A percentile compares a stretch with the other conserved stretches of the same genome.
These are phyloP conservation scores for Hofmannophila pseudospretella DNA, from an alignment of 2,888 invertebrate species.

Conservation along the genomic window DNA sequence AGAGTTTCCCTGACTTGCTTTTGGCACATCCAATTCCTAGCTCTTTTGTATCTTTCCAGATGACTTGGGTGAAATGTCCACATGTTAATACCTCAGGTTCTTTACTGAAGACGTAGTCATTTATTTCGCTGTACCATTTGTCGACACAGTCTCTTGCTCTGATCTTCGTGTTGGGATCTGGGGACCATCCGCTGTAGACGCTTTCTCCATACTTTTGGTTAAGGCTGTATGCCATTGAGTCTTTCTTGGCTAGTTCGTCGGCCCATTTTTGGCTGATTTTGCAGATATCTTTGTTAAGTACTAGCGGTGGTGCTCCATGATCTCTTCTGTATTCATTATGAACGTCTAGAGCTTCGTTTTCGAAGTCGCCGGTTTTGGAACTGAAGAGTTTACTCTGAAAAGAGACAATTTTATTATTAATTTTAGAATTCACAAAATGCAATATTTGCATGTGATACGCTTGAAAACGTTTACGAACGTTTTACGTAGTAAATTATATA, in stretches of 20 bases:
- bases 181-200: constrained; percentile 83
- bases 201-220: constrained; percentile 83
- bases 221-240: constrained; percentile 81
- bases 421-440: too few species aligned
- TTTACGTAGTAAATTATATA: too few species aligned
- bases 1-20: constrained; percentile 86
- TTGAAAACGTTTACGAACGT: too few species aligned
- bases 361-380: constrained; percentile 57
- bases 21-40: constrained; percentile 87
- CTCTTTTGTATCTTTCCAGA: constrained; percentile 87
- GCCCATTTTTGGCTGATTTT: constrained; percentile 85
- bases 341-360: constrained; percentile 58
- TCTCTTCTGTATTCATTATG: constrained; percentile 67
- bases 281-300: constrained; percentile 80
- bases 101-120: constrained; percentile 81
- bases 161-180: constrained; percentile 80
- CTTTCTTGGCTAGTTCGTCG: constrained; percentile 80
- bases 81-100: constrained; percentile 82
- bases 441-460: too few species aligned
- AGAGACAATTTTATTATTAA: constrained; percentile 7
- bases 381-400: constrained; percentile 66
- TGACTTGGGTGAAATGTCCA: constrained; percentile 86
- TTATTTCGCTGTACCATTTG: constrained; percentile 87
- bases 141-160: constrained; percentile 83
- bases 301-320: constrained; percentile 64